These are phyloP conservation scores for Sogatella furcifera DNA, from an alignment of 1,140 invertebrate genomes.

Conservation along the genomic window DNA sequence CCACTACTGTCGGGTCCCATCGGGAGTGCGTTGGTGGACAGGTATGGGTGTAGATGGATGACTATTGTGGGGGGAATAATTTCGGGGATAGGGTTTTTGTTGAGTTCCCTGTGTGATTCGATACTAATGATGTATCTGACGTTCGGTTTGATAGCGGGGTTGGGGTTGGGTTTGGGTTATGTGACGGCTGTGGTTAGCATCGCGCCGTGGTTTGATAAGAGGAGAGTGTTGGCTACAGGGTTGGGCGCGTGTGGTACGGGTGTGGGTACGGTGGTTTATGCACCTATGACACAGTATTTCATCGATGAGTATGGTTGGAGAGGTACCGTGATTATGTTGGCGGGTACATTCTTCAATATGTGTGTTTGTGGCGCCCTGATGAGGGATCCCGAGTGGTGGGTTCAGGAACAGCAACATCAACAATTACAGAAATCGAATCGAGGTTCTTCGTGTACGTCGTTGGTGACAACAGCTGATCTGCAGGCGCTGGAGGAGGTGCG, in stretches of 20 bases:
- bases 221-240: constrained; percentile 81
- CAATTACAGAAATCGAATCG: constrained; percentile 28
- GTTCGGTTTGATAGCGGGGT: constrained; percentile 74
- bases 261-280: constrained; percentile 76
- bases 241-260: constrained; percentile 84
- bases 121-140: constrained; percentile 72
- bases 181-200: constrained; percentile 87
- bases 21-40: constrained; percentile 76
- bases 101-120: constrained; percentile 60
- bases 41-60: constrained; percentile 57
- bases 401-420: constrained; percentile 45
- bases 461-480: constrained; percentile 38
- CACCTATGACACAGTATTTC: constrained; percentile 63
- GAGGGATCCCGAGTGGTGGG: constrained; percentile 72
- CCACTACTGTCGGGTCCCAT: constrained; percentile 77
- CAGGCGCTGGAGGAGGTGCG: constrained; percentile 54
- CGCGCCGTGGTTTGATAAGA: constrained; percentile 93
- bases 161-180: constrained; percentile 76
- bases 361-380: constrained; percentile 81
- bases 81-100: constrained; percentile 63
- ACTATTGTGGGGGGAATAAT: constrained; percentile 38
- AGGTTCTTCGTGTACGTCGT: constrained; percentile 34
- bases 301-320: constrained; percentile 75
- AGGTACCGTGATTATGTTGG: constrained; percentile 69
- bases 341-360: constrained; percentile 76